Conservation (phyloP, 2,888 invertebrate species). For the Pterobdella sp. region DNA sequence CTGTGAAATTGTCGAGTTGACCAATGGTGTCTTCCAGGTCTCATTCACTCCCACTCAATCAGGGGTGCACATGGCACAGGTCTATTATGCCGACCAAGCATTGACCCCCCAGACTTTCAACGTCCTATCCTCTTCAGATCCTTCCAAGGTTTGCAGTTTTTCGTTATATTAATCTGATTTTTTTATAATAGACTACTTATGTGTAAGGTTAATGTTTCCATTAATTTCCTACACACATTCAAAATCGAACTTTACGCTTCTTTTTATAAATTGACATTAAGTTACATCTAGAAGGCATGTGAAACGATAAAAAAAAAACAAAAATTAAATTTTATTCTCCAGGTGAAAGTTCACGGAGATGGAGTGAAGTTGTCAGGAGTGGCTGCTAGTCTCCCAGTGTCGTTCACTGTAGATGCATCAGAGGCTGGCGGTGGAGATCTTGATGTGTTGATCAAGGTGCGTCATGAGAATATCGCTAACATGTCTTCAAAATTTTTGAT, state of each 20-base stretch:
- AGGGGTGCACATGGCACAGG: slow-evolving; percentile 47
- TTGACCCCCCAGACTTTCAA: slow-evolving; percentile 51
- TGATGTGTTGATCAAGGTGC: slow-evolving; percentile 32
- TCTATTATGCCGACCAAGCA: slow-evolving; percentile 49
- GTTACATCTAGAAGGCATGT: no score
- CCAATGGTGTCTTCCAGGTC: slow-evolving; percentile 46
- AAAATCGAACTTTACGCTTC: neutral
- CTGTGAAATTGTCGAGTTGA: slow-evolving; percentile 65
- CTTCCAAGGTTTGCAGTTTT: slow-evolving; percentile 50
- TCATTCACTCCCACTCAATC: slow-evolving; percentile 48
- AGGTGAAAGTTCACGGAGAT: slow-evolving; percentile 32
- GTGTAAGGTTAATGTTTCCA: no score
- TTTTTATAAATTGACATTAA: neutral
- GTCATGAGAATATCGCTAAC: neutral
- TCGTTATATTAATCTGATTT: slow-evolving; percentile 4
- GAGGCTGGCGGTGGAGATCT: slow-evolving; percentile 30
- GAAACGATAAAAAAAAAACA: neutral
- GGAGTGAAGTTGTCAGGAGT: slow-evolving; percentile 32
- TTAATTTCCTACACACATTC: no score
- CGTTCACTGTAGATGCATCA: slow-evolving; percentile 30
- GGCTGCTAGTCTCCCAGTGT: slow-evolving; percentile 30
- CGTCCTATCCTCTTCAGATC: slow-evolving; percentile 34
- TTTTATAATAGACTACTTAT: neutral
- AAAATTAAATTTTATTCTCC: neutral
- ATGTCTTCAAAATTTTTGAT: neutral